phyloP scores from a whole-genome alignment of 2,797 vertebrate species.

The Heteromormyrus szaboi region DNA sequence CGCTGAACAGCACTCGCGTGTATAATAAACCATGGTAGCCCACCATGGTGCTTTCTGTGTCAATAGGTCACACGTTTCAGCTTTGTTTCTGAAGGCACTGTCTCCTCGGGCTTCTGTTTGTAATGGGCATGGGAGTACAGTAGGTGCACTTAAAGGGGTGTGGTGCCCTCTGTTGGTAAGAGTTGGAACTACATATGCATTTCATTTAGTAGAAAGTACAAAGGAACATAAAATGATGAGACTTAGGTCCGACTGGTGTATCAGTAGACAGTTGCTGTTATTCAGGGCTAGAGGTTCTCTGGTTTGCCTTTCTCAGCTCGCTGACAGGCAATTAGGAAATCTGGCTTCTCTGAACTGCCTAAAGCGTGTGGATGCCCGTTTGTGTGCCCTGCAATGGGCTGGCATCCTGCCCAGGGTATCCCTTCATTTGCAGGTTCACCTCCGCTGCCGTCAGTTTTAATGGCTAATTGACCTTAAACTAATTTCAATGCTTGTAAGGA shows the following conservation, averaged over 20 bases:
- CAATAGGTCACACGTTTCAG: conserved; percentile 1
- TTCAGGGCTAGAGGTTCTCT: background rate
- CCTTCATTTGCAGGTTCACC: background rate
- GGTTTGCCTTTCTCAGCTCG: background rate
- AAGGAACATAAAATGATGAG: background rate
- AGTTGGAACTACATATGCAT: background rate
- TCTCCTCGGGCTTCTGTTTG: background rate
- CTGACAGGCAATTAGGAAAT: background rate
- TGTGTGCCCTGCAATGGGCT: background rate
- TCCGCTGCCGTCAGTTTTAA: background rate
- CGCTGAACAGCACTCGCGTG: background rate
- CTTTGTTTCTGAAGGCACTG: background rate
- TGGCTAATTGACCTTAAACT: background rate
- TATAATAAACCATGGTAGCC: background rate
- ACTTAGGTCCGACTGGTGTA: background rate
- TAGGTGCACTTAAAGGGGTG: background rate
- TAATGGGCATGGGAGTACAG: background rate
- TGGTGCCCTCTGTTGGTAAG: conserved; percentile 8
- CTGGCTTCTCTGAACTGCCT: background rate
- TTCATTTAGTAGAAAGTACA: background rate
- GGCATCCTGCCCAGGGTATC: background rate
- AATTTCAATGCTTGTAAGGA: background rate
- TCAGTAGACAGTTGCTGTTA: background rate
- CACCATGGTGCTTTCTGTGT: background rate
- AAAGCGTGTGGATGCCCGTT: background rate